These are phyloP conservation scores for Achroia grisella DNA, from an alignment of 1,140 invertebrate species.

Conservation along the genomic window DNA sequence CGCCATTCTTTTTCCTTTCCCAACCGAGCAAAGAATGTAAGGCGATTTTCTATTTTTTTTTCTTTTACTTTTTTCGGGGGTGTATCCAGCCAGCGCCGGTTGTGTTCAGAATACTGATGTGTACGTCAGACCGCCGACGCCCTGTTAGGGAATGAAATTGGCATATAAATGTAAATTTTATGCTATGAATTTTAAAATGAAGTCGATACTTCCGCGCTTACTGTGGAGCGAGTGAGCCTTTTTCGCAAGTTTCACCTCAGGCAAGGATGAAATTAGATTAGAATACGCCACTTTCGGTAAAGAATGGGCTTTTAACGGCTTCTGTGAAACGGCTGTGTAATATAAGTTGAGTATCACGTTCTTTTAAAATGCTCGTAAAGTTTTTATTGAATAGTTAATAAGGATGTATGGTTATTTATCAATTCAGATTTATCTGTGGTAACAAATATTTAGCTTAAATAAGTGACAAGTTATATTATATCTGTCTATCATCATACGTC, in stretches of 20 bases:
- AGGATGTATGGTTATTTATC: neutral
- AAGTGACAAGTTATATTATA: too few relatives aligned
- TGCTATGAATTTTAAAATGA: constrained; percentile 73
- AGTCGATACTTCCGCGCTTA: constrained; percentile 66
- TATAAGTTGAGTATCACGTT: constrained; percentile 3
- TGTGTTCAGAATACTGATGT: constrained; percentile 68
- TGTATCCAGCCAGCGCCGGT: constrained; percentile 33
- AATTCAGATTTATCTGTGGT: too few relatives aligned
- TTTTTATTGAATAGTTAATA: constrained; percentile 1
- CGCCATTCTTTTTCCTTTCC: constrained; percentile 59
- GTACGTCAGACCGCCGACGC: constrained; percentile 60
- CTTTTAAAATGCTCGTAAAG: too few relatives aligned
- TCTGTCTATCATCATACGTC: too few relatives aligned
- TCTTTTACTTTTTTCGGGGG: constrained; percentile 39
- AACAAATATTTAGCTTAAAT: too few relatives aligned
- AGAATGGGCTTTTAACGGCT: constrained; percentile 51
- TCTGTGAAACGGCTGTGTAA: constrained; percentile 14
- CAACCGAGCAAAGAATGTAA: constrained; percentile 53
- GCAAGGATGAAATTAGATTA: constrained; percentile 64
- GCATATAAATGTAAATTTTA: constrained; percentile 74
- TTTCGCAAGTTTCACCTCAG: constrained; percentile 54
- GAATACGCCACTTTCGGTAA: constrained; percentile 51
- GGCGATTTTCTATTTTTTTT: constrained; percentile 56
- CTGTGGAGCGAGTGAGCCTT: constrained; percentile 36
- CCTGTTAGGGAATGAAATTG: constrained; percentile 71